Base-by-base conservation (phyloP, 2,888 invertebrate species). In the Crioceris asparagi region DNA sequence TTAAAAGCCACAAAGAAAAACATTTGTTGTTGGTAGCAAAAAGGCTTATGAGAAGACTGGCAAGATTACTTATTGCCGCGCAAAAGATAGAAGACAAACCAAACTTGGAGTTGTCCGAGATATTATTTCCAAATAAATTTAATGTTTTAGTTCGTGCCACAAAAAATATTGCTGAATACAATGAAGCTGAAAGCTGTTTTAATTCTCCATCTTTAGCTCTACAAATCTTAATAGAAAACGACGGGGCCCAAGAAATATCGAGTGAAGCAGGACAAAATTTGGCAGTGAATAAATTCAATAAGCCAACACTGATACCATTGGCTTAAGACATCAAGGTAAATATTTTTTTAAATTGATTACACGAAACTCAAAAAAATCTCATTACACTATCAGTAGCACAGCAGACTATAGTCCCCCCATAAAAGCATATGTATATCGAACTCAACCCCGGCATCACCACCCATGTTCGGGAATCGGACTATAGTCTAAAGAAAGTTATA, bases 21-120 rank as follows among this genome's bases (percentile, higher is more conserved):
- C n/a, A 48, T 41, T 18, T 46, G 2, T 5, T 43, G 3, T 4
- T 32, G 12, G 46, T 48, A 4, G 46, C 46, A n/a, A n/a, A n/a
- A n/a, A n/a, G n/a, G n/a, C n/a, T n/a, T n/a, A n/a, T n/a, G n/a
- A n/a, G n/a, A n/a, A 2, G 43, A 43, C 26, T 11, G 39, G 19
- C 36, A 7, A 14, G 36, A 16, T 17, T 40, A 10, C n/a, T 38
- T 7, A 33, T 33, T 4, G 21, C 6, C 7, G 23, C 23, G 4
- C 6, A 16, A 14, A 3, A 32, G 4, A 5, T 35, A n/a, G 17
- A 14, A 6, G 17, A 29, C 10, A 29, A 35, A n/a, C 7, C n/a
- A 3, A 14, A 16, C 4, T 15, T 29, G 14, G 10, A 4, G 4
- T 15, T 32, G 7, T 5, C 14, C n/a, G 3, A 16, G 27, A n/a